Conservation (phyloP, 2,888 invertebrate species). For the Heliconius erato region DNA sequence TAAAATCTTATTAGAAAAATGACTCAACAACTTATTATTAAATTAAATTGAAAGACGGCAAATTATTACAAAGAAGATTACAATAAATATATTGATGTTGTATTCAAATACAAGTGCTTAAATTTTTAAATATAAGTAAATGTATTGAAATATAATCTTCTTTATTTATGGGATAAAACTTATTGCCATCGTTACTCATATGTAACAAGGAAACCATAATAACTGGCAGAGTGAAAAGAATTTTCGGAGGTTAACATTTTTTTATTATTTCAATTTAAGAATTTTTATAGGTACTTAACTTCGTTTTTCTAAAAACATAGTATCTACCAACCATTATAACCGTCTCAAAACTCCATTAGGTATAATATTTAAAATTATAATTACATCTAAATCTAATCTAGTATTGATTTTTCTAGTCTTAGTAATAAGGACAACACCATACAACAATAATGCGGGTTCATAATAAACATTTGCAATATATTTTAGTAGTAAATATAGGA, state of each 20-base stretch:
- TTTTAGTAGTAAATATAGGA: constrained; percentile 6
- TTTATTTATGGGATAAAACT: background rate
- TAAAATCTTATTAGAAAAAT: background rate
- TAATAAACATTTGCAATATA: constrained; percentile 19
- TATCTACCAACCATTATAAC: constrained; percentile 5
- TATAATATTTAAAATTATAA: constrained; percentile 6
- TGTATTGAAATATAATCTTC: background rate
- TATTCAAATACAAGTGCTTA: background rate
- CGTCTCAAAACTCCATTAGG: constrained; percentile 17
- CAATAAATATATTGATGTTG: background rate
- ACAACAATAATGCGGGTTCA: constrained; percentile 17
- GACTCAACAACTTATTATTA: background rate
- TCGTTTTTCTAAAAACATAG: background rate
- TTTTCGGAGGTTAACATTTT: background rate
- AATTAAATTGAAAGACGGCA: background rate
- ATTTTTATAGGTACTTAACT: constrained; percentile 19
- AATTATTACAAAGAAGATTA: constrained; percentile 6
- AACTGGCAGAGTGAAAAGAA: background rate
- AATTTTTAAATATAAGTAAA: too few species aligned
- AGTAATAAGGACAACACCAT: constrained; percentile 35
- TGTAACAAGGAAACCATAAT: background rate
- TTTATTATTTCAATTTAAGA: background rate
- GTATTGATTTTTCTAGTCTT: constrained; percentile 39
- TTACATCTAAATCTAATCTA: constrained; percentile 17
- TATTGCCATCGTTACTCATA: too few species aligned